Conservation (phyloP, 2,113 vertebrate species). For the Carassius auratus region DNA sequence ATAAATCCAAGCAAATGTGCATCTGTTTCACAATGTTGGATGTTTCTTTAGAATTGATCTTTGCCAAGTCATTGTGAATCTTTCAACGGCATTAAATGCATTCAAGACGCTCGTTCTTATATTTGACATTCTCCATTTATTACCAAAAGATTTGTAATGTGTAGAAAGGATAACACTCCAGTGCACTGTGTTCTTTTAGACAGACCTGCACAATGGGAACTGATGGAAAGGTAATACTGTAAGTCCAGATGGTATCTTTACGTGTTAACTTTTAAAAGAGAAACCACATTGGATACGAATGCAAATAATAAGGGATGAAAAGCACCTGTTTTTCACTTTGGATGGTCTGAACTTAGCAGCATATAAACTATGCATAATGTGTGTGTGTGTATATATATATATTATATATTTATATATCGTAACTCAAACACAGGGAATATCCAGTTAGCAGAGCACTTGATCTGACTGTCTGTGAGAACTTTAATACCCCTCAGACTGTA, state of each 20-base stretch:
- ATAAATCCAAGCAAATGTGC: neutral
- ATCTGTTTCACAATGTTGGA: neutral
- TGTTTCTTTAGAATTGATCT: neutral
- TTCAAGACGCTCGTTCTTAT: neutral
- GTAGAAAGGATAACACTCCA: constrained; percentile 81
- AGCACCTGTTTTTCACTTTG: constrained; percentile 64
- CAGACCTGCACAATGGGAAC: constrained; percentile 77
- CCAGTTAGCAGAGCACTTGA: constrained; percentile 69
- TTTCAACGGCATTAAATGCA: constrained; percentile 1
- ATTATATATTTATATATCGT: neutral
- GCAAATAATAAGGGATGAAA: constrained; percentile 80
- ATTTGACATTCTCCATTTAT: constrained; percentile 76
- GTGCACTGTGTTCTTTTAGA: constrained; percentile 73
- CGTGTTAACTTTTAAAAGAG: constrained; percentile 64
- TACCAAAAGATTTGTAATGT: constrained; percentile 80
- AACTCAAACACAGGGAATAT: constrained; percentile 44
- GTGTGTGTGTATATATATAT: constrained; percentile 1
- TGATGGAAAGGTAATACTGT: constrained; percentile 77
- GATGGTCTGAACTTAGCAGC: constrained; percentile 50
- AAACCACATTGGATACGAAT: constrained; percentile 80
- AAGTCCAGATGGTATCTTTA: constrained; percentile 76
- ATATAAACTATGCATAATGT: constrained; percentile 40
- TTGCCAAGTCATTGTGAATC: neutral
- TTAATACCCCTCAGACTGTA: constrained; percentile 26
- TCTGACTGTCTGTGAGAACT: constrained; percentile 74